Base-by-base conservation (phyloP, 1,140 invertebrate species). In the Nixonia krombeini region DNA sequence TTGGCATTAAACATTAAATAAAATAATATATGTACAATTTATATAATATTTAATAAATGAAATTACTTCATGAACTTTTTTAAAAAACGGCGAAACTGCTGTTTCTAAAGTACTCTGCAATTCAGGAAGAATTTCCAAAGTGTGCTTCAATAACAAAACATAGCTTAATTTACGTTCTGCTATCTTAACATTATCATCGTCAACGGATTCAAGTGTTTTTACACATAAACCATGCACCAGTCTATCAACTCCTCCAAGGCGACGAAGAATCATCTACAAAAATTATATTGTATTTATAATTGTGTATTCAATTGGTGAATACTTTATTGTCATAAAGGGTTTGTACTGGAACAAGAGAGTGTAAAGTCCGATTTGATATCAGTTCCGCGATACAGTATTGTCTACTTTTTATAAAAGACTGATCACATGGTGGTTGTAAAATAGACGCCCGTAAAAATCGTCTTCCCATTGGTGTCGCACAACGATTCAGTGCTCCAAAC, bases 141-240 rank as follows among this genome's bases (percentile, higher is more conserved):
- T 89, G 41, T 91, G 90, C 84, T 96, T 96, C 25, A 97, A 79
- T 4, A 91, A 83, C 2, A 97, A 86, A 1, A 91, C 85, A 72
- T 93, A 92, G 74, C 94, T 94, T 18, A 96, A 86, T 79, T 94
- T 92, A 13, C 88, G 88, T 73, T 96, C 93, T 0, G 89, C 90
- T 35, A 84, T 85, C 31, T 87, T 78, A 13, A 87, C 80, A 47
- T 87, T 88, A 15, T 90, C 88, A 57, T 89, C 86, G 4, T 87
- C 85, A 49, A 89, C 86, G 1, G 86, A 85, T 9, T 86, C 79
- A 59, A 89, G 87, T 37, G 88, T 84, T 69, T 89, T 88, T 1
- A 89, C 72, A 12, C 87, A 86, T 1, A 92, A 70, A 1, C 68
- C 68, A 8, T 70, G 47, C 4, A 70, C 29, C 4, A 92, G 75